Base-by-base conservation (phyloP, 2,888 invertebrate genomes). In the Napeogenes inachia region DNA sequence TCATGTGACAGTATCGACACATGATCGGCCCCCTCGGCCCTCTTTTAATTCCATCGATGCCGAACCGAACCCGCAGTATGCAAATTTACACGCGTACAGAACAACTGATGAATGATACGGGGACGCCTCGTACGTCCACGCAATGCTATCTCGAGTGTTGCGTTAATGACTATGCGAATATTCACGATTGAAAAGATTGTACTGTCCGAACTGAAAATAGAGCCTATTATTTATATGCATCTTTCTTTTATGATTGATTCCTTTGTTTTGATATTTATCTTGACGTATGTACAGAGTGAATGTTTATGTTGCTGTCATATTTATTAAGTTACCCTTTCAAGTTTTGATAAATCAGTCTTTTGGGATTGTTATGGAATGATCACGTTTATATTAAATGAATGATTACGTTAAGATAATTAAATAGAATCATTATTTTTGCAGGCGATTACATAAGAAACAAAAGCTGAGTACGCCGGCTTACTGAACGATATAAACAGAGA, bases 1-100 rank as follows among this genome's bases (percentile, higher is more conserved):
- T 90, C 89, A 89, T 85, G 82, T 89, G 89, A 89, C 89, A 88
- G 79, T 89, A 89, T 89, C 89, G 86, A 87, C 84, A 82, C 77
- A 80, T 83, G 82, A 89, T 89, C 89, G 80, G 75, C 78, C 81
- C 78, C 81, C 83, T 78, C 78, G 79, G 78, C 78, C 76, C 79
- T 82, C 70, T 75, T 85, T 85, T 84, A 84, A 85, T 82, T 83
- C 84, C 82, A 82, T 79, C 81, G 83, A 79, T 79, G 83, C 80
- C 80, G 74, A 79, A 78, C 78, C 78, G 75, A 75, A 79, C 77
- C 75, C 75, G 79, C 78, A 71, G 75, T 79, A 85, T 87, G 87
- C 81, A 85, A 85, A 87, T 86, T 78, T 80, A 77, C 82, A 80
- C 79, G 76, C 80, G 79, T 75, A 77, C 80, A 74, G 70, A 69